Conservation (phyloP, 2,113 vertebrate species). For the Catharus fuscescens region DNA sequence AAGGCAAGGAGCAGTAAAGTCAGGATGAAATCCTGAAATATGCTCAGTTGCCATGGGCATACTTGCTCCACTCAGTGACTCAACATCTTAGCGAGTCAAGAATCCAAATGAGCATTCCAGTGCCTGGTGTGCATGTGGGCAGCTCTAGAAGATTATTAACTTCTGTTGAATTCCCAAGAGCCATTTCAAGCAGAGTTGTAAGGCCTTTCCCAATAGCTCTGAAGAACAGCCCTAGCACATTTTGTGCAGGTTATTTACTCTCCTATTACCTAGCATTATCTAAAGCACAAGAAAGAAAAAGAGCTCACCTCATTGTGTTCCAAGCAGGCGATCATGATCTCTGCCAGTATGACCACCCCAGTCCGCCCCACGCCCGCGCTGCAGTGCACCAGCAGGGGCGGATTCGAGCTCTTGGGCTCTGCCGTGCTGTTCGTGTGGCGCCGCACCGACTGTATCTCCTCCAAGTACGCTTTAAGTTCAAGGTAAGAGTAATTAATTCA, state of each 20-base stretch:
- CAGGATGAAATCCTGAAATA: neutral
- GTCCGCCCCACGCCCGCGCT: constrained; percentile 93
- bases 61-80: neutral
- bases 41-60: neutral
- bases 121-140: neutral
- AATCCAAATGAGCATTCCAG: neutral
- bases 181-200: neutral
- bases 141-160: constrained; percentile 6
- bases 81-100: neutral
- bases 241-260: neutral
- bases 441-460: constrained; percentile 96
- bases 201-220: neutral
- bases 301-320: constrained; percentile 93
- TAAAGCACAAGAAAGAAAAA: neutral
- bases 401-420: constrained; percentile 83
- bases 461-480: constrained; percentile 84
- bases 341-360: constrained; percentile 91
- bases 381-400: constrained; percentile 93
- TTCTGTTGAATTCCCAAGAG: neutral
- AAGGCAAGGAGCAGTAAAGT: neutral
- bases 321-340: constrained; percentile 95
- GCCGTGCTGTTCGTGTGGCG: constrained; percentile 93
- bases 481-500: neutral
- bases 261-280: neutral
- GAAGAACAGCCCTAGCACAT: neutral